These are phyloP conservation scores for Panagrolaimus sp. DNA, from an alignment of 1,140 invertebrate genomes.

Conservation along the genomic window DNA sequence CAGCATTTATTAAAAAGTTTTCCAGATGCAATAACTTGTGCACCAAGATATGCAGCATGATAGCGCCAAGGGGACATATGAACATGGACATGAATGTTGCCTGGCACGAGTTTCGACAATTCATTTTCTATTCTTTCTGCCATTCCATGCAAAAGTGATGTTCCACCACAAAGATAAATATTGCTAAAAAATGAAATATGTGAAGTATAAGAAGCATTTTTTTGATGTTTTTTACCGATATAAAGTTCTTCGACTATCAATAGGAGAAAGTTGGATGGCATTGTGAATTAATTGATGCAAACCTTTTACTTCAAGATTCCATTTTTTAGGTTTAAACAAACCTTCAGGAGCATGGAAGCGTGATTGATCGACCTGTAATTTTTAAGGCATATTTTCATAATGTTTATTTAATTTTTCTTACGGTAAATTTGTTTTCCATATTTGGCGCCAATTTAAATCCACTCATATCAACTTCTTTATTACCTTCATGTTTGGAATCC, in stretches of 20 bases:
- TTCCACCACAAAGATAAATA: conserved; percentile 65
- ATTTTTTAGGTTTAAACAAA: conserved; percentile 67
- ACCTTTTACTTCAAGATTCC: conserved; percentile 67
- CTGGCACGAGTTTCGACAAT: conserved; percentile 65
- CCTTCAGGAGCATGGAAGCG: conserved; percentile 66
- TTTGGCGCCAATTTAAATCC: conserved; percentile 6
- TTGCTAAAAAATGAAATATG: conserved; percentile 61
- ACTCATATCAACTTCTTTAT: conserved; percentile 40
- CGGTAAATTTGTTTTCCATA: conserved; percentile 12
- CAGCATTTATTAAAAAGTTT: conserved; percentile 64
- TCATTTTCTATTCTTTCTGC: conserved; percentile 66
- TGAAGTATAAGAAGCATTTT: neutral
- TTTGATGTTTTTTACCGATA: conserved; percentile 35
- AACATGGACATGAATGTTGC: conserved; percentile 60
- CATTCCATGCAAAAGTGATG: conserved; percentile 67
- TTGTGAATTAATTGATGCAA: conserved; percentile 66
- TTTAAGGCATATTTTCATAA: conserved; percentile 36
- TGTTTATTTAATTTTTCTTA: neutral
- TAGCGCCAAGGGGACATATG: conserved; percentile 59
- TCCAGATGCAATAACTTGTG: conserved; percentile 64
- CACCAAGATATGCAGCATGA: conserved; percentile 67
- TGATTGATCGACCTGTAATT: conserved; percentile 59
- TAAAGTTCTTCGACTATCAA: conserved; percentile 51
- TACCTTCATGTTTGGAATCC: conserved; percentile 59
- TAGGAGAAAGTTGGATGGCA: conserved; percentile 63